Conservation (phyloP, 1,140 invertebrate genomes). For the Danaus plexippus region DNA sequence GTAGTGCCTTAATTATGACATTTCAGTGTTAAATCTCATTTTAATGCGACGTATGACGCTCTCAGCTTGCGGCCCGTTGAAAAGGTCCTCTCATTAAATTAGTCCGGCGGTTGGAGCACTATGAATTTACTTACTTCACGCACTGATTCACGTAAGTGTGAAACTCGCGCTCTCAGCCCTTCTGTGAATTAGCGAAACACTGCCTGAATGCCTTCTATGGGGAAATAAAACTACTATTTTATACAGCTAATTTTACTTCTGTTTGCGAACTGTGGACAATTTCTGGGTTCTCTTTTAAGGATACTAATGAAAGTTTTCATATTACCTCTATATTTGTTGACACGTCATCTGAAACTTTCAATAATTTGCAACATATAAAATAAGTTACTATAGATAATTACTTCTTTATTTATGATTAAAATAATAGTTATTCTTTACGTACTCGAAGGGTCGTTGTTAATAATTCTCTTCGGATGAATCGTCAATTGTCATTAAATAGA, state of each 20-base stretch:
- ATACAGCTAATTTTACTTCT: constrained; percentile 45
- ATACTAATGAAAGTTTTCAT: constrained; percentile 1
- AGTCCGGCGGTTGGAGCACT: constrained; percentile 62
- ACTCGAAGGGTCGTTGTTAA: too few species aligned
- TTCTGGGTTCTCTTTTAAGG: constrained; percentile 14
- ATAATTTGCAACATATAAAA: too few species aligned
- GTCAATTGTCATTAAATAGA: too few species aligned
- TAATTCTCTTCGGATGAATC: too few species aligned
- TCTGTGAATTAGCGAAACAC: constrained; percentile 60
- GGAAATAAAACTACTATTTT: constrained; percentile 53
- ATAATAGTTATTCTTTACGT: too few species aligned
- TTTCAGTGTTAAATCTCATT: constrained; percentile 63
- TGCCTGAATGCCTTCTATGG: constrained; percentile 59
- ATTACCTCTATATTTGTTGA: too few species aligned
- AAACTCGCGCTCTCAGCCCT: constrained; percentile 59
- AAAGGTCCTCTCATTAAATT: constrained; percentile 67
- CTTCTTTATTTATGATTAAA: too few species aligned
- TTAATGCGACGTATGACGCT: constrained; percentile 51
- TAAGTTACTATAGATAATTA: too few species aligned
- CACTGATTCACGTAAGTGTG: constrained; percentile 63
- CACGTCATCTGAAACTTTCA: too few species aligned
- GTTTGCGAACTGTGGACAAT: constrained; percentile 16
- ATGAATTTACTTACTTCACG: constrained; percentile 59
- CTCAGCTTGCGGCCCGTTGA: constrained; percentile 44
- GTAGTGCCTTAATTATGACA: constrained; percentile 60